Percentiles rank a stretch among this genome's conserved stretches.
phyloP scores from a whole-genome alignment of 1,140 invertebrate genomes.

The Neoseiulus cucumeris region DNA sequence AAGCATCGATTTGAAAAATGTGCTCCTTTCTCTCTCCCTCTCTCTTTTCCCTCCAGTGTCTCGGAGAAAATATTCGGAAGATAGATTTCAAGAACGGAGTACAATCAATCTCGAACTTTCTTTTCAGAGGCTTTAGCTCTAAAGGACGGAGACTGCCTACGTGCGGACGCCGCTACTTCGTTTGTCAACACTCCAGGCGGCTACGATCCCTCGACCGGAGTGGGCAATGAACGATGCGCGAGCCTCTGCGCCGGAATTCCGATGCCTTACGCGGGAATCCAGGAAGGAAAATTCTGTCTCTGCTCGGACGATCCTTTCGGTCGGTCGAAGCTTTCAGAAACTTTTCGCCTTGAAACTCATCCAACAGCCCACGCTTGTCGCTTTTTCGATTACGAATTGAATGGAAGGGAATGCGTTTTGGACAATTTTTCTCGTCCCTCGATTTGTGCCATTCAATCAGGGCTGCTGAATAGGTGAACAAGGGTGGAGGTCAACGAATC shows the following conservation, averaged over 20 bases:
- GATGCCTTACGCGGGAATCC: conserved; percentile 20
- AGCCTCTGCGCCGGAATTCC: conserved; percentile 18
- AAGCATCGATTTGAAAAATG: no score
- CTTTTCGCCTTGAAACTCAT: not conserved
- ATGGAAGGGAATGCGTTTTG: not conserved
- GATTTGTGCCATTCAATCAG: not conserved
- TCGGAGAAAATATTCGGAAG: no score
- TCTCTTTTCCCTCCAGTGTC: no score
- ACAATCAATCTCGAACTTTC: no score
- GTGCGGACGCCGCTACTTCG: conserved; percentile 16
- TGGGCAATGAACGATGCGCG: conserved; percentile 15
- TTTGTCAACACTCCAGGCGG: conserved; percentile 20
- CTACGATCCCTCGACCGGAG: conserved; percentile 17
- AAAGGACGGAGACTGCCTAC: conserved; percentile 19
- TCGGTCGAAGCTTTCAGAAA: not conserved
- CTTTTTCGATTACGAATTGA: not conserved
- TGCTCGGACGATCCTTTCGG: conserved; percentile 18
- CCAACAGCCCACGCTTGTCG: no score
- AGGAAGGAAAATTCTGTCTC: conserved; percentile 17
- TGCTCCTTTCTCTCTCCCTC: no score
- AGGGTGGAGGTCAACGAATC: no score
- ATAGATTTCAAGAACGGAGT: no score
- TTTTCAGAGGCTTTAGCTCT: conserved; percentile 4
- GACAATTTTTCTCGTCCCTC: no score
- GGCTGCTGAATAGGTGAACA: no score